A percentile compares a stretch with the other conserved stretches of the same genome.
These are phyloP conservation scores for Adrianichthys oophorus DNA, from an alignment of 2,797 vertebrate genomes.

Conservation along the genomic window DNA sequence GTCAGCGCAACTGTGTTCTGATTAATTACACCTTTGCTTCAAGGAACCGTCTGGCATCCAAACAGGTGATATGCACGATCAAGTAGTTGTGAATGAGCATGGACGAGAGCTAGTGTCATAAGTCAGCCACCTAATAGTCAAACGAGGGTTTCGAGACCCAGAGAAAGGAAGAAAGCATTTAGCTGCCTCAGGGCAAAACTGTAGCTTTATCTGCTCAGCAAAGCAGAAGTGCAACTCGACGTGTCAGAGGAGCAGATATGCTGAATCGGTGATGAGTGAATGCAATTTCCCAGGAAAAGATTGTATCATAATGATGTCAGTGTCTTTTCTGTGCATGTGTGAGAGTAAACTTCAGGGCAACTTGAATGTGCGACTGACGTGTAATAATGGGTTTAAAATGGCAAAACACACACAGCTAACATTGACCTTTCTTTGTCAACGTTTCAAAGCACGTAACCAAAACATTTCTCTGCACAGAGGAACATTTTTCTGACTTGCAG, in stretches of 20 bases:
- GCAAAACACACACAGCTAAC: constrained; percentile 42
- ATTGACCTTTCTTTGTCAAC: constrained; percentile 36
- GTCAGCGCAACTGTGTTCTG: constrained; percentile 68
- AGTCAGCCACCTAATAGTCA: constrained; percentile 57
- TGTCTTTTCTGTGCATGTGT: constrained; percentile 50
- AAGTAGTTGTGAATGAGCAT: constrained; percentile 56
- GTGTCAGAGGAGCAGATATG: constrained; percentile 64
- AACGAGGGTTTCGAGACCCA: constrained; percentile 40
- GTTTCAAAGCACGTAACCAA: constrained; percentile 51
- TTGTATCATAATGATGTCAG: constrained; percentile 65
- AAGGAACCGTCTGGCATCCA: constrained; percentile 66
- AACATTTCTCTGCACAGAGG: constrained; percentile 38
- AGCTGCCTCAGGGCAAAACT: constrained; percentile 48
- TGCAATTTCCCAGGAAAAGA: constrained; percentile 67
- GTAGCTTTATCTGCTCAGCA: constrained; percentile 53
- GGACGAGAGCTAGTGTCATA: constrained; percentile 51
- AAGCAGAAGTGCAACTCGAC: constrained; percentile 53
- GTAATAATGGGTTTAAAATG: constrained; percentile 76
- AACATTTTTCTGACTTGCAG: constrained; percentile 30
- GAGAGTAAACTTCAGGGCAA: constrained; percentile 58
- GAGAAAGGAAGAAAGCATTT: constrained; percentile 60
- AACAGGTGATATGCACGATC: constrained; percentile 49
- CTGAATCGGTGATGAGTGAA: constrained; percentile 65
- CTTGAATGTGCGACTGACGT: constrained; percentile 38
- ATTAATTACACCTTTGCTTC: constrained; percentile 74